Percentiles rank a stretch among this genome's conserved stretches.
phyloP scores from a whole-genome alignment of 1,140 invertebrate species.

The Myzus persicae region DNA sequence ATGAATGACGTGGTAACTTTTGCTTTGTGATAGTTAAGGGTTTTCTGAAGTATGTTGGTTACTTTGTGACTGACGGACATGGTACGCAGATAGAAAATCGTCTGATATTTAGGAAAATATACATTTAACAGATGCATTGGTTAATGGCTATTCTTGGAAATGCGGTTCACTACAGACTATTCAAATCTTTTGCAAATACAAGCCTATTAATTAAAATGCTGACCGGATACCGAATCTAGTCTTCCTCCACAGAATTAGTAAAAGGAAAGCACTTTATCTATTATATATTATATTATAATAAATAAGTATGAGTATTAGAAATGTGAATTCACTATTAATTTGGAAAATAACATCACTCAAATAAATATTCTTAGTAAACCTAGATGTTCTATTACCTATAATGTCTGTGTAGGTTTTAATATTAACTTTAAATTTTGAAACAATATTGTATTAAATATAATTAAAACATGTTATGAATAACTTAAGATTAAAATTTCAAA shows the following conservation, averaged over 20 bases:
- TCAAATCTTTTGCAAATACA: not conserved
- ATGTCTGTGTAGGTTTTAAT: not conserved
- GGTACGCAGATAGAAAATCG: not conserved
- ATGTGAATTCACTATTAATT: not conserved
- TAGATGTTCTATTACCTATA: not conserved
- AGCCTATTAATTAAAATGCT: not conserved
- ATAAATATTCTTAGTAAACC: not conserved
- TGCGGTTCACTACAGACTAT: not conserved
- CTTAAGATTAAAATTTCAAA: not conserved
- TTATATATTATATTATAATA: not conserved
- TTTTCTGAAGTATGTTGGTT: not conserved
- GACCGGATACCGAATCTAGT: not conserved
- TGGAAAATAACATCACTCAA: not conserved
- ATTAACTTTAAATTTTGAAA: not conserved
- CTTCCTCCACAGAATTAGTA: not conserved
- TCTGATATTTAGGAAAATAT: not conserved
- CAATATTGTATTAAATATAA: not conserved
- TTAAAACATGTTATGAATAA: not conserved
- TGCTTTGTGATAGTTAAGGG: not conserved
- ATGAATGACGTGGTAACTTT: not conserved
- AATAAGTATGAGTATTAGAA: not conserved
- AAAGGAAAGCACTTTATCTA: no score
- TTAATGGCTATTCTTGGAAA: not conserved
- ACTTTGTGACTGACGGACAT: not conserved
- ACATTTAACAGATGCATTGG: not conserved